Evolutionary conservation across 1,140 invertebrate genomes (phyloP), one percentile per base, ranked within the genome.

Genomic region (Heliconius hermathena): DNA sequence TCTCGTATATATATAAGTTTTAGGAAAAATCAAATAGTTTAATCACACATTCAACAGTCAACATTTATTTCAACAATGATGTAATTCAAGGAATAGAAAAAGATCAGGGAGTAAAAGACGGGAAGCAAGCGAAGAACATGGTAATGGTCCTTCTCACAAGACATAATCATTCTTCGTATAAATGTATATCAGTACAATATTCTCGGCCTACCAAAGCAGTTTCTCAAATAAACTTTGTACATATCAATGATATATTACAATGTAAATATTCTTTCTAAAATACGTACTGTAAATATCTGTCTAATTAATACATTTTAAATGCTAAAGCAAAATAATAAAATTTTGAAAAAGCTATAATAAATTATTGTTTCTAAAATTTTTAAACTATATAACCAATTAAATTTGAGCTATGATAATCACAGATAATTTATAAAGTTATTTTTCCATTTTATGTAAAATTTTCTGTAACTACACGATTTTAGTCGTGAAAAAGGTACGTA

Each of bases 131-230:
- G 66, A 54, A 71, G 8, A 73, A 70, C 41, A 77, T 81, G 72
- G 72, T 46, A 72, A 73, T 75, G 81, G 73, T 72, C n/a, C 71
- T 74, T 26, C 54, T 75, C 60, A 81, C 81, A 85, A 86, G 85
- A 87, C 84, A 85, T 85, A 85, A 87, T 83, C 85, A 87, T 83
- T 83, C 54, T 79, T 60, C 76, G 54, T 74, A 54, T 66, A 77
- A 33, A 77, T 29, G n/a, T 22, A 3, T 22, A 9, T 22, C 26
- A 66, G 22, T 66, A 66, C 3, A 29, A 29, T 29, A 66, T 11
- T 57, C 9, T 57, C 54, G 8, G 18, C 60, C 60, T 66, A 66
- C 60, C 20, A 29, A 66, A 66, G 60, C 11, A 11, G 13, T 66
- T 66, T 26, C 9, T 72, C 20, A 71, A 52, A 52, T 52, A 18